Evolutionary conservation across 2,113 vertebrate species (phyloP), one percentile per base, ranked within the genome.

Genomic region (Bubalus kerabau): DNA sequence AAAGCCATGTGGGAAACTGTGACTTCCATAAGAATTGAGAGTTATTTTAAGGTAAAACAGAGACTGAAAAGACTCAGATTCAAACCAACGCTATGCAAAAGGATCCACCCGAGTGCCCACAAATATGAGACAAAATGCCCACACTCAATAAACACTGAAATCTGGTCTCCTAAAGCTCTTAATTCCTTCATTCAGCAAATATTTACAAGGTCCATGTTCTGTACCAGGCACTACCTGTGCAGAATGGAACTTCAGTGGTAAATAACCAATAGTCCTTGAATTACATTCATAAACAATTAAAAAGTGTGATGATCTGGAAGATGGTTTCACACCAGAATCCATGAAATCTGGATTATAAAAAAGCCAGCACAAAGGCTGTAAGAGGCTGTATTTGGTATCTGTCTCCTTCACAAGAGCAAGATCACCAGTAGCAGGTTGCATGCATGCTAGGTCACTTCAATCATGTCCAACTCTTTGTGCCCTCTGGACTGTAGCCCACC

Each of bases 11-110:
- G 4, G n/a, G 67, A 71, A 71, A 26, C 10, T 90, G 40, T 54
- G 32, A 81, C 57, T 32, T 80, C 43, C 59, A 9, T 17, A 71
- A 80, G 15, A 96, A 94, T 87, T 67, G 16, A 52, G 56, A 32
- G 24, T 64, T 96, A 93, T 81, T 94, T 86, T 96, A 91, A 95
- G 64, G 86, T 57, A 81, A 83, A 15, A 71, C 76, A 60, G 26
- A 13, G 19, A 52, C 32, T 96, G 60, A 92, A 95, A 57, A 67
- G 62, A 67, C 46, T 67, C 64, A 91, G 50, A 40, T 90, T n/a
- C 56, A 94, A 96, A 78, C 13, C 13, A 90, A 86, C 28, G 54
- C 54, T 57, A 56, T 59, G 81, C 17, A 54, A 83, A 91, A 43
- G 52, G 50, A 19, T 74, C 46, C 24, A 84, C 21, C 26, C 6